These are phyloP conservation scores for Botia almorhae DNA, from an alignment of 2,797 vertebrate species.

Conservation along the genomic window DNA sequence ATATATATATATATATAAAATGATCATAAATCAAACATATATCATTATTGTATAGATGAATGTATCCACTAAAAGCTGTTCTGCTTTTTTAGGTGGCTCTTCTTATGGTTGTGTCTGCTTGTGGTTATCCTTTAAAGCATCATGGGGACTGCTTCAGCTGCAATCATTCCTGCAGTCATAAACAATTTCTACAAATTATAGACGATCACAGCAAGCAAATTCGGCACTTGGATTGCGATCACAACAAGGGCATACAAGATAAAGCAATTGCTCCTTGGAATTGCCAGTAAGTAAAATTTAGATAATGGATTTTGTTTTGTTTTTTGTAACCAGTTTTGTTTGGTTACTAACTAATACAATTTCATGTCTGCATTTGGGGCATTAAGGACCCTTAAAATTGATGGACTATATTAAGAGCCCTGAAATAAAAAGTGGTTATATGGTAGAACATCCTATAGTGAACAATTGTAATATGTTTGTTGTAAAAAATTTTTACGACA, in stretches of 20 bases:
- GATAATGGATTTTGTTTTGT: neutral
- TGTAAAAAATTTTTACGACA: too few species aligned
- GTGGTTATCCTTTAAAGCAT: neutral
- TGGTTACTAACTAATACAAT: neutral
- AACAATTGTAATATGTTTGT: too few species aligned
- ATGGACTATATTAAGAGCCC: too few species aligned
- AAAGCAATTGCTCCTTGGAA: neutral
- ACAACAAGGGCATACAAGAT: fast-evolving
- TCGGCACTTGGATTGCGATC: neutral
- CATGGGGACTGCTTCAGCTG: constrained; percentile 1
- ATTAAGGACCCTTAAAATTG: too few species aligned
- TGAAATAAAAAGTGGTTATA: too few species aligned
- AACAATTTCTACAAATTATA: fast-evolving
- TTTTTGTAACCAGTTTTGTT: too few species aligned
- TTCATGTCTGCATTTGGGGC: too few species aligned
- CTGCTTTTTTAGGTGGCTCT: constrained; percentile 14
- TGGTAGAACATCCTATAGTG: too few species aligned
- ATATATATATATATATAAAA: too few species aligned
- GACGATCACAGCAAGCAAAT: fast-evolving
- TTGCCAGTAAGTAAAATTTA: neutral
- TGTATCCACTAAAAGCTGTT: neutral
- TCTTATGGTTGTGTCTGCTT: neutral
- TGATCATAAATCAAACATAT: neutral
- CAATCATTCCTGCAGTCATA: fast-evolving
- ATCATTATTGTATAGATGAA: neutral